A percentile compares a stretch with the other conserved stretches of the same genome.
phyloP scores from a whole-genome alignment of 2,888 invertebrate species.

The Phaonia tiefii region DNA sequence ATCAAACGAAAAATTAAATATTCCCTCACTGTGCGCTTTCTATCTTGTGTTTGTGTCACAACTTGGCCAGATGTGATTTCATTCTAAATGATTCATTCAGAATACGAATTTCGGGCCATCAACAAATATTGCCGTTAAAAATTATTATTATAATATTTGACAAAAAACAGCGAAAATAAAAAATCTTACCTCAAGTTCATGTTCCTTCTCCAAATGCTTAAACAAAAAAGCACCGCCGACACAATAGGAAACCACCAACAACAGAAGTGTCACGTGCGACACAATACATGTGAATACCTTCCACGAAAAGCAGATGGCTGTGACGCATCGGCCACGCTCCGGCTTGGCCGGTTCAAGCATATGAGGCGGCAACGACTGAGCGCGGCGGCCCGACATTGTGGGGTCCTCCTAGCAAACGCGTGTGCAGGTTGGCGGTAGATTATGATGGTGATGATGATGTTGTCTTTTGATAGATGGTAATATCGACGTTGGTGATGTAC shows the following conservation, averaged over 20 bases:
- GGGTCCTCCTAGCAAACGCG: neutral
- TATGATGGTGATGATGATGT: neutral
- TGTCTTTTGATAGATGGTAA: neutral
- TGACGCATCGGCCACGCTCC: constrained; percentile 77
- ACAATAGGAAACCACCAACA: constrained; percentile 94
- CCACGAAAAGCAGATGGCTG: constrained; percentile 83
- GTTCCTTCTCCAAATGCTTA: constrained; percentile 87
- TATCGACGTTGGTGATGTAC: neutral
- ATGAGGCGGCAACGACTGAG: constrained; percentile 78
- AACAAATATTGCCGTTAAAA: constrained; percentile 1
- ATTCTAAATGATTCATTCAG: neutral
- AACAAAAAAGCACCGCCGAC: constrained; percentile 93
- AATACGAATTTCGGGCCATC: neutral
- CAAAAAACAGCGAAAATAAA: constrained; percentile 11
- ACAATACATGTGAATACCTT: constrained; percentile 90
- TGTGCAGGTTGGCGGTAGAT: neutral
- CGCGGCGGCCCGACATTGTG: constrained; percentile 77
- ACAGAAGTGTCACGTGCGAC: constrained; percentile 92
- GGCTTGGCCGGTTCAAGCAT: constrained; percentile 76
- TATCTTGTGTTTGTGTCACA: too few relatives aligned
- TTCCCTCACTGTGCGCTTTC: too few relatives aligned
- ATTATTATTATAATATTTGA: constrained; percentile 5
- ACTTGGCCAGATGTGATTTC: constrained; percentile 19
- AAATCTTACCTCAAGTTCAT: constrained; percentile 85
- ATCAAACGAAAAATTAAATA: too few relatives aligned